Conservation (phyloP, 2,797 vertebrate genomes). For the Muscicapa comitata region DNA sequence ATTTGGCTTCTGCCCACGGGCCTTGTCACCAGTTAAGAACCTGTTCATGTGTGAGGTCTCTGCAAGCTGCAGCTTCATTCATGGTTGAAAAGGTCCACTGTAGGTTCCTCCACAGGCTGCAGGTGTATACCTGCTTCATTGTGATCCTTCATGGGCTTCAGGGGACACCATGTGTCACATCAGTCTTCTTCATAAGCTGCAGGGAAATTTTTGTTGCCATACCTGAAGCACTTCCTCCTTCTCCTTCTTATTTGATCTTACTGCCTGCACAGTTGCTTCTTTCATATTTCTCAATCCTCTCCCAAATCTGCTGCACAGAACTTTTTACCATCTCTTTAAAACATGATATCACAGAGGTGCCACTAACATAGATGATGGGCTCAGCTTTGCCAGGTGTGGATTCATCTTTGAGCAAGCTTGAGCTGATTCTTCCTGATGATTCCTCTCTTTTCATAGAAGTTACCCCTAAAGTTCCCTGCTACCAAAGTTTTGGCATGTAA, state of each 20-base stretch:
- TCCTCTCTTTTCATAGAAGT: neutral
- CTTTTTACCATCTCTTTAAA: neutral
- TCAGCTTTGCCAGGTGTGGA: neutral
- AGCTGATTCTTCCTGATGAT: neutral
- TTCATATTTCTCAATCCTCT: neutral
- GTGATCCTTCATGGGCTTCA: neutral
- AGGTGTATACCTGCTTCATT: neutral
- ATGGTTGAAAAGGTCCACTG: accelerated
- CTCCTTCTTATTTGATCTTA: neutral
- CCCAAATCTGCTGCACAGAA: neutral
- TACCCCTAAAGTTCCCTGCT: neutral
- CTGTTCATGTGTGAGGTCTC: accelerated
- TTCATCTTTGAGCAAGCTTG: neutral
- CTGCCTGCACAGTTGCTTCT: neutral
- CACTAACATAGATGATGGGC: accelerated
- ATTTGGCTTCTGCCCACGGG: accelerated
- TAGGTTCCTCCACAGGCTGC: neutral
- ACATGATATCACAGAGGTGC: neutral
- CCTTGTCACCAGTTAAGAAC: neutral
- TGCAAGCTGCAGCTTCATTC: neutral
- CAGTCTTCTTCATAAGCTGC: neutral
- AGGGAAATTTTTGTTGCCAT: neutral
- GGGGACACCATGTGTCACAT: too few relatives aligned
- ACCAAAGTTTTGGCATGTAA: neutral
- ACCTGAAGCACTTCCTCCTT: neutral